Conservation (phyloP, 1,140 invertebrate species). For the Planococcus citri region DNA sequence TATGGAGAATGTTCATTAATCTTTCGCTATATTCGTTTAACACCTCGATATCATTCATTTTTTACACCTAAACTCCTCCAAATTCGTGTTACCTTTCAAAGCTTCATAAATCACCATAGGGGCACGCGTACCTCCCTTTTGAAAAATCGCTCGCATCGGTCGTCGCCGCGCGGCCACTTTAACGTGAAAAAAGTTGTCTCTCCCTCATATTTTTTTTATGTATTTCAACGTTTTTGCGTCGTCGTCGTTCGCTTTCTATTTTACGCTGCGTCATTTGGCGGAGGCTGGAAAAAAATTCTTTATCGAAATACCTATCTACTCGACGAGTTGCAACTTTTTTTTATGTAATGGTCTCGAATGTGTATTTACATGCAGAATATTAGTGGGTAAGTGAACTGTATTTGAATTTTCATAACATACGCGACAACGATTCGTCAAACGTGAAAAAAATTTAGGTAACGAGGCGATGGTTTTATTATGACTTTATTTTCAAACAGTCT, state of each 20-base stretch:
- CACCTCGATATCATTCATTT: constrained; percentile 19
- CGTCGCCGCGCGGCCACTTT: neutral
- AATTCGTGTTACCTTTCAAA: constrained; percentile 10
- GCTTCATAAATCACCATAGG: constrained; percentile 12
- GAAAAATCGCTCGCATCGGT: neutral
- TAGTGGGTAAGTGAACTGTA: too few relatives aligned
- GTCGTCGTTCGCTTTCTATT: neutral
- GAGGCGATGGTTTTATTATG: neutral
- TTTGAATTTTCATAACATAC: too few relatives aligned
- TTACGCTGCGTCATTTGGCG: neutral
- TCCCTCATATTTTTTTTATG: neutral
- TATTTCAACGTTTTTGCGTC: too few relatives aligned
- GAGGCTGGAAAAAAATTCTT: neutral
- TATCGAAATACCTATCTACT: too few relatives aligned
- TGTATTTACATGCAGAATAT: too few relatives aligned
- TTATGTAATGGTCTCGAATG: too few relatives aligned
- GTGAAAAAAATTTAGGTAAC: too few relatives aligned
- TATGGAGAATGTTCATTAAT: constrained; percentile 16
- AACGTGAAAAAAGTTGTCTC: constrained; percentile 14
- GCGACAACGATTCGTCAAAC: too few relatives aligned
- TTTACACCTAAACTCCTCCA: constrained; percentile 17
- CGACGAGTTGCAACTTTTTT: too few relatives aligned
- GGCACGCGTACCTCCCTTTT: neutral
- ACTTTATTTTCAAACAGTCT: neutral
- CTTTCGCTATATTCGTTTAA: constrained; percentile 18